These are phyloP conservation scores for Halocaridina rubra DNA, from an alignment of 2,888 invertebrate genomes.

Conservation along the genomic window DNA sequence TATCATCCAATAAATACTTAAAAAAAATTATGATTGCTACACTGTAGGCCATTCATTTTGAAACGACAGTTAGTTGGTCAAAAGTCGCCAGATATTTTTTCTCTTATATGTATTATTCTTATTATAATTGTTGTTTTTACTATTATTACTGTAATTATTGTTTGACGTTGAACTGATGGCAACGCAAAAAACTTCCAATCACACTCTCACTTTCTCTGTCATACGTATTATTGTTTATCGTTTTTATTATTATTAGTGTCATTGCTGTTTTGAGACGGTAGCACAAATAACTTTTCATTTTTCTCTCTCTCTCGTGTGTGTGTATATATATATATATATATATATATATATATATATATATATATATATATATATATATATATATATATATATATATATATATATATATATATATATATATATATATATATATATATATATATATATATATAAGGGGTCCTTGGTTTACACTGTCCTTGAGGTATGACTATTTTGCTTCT, in stretches of 20 bases:
- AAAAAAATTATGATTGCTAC: too few relatives aligned
- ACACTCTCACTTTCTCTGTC: not conserved
- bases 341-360: not conserved
- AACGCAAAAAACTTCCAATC: not conserved
- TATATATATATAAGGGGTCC: not conserved
- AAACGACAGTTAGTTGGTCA: too few relatives aligned
- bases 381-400: not conserved
- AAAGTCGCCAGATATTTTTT: too few relatives aligned
- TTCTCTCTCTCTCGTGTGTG: not conserved
- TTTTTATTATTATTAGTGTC: not conserved
- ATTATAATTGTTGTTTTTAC: too few relatives aligned
- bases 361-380: not conserved
- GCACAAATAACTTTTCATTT: not conserved
- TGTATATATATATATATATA: not conserved
- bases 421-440: not conserved
- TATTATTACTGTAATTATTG: not conserved
- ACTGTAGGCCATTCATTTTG: too few relatives aligned
- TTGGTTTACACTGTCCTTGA: too few relatives aligned
- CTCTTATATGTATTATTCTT: not conserved
- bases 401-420: not conserved
- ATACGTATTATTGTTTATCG: not conserved
- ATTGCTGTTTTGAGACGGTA: not conserved
- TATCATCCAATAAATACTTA: too few relatives aligned
- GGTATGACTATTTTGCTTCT: too few relatives aligned
- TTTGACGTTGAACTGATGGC: not conserved